Evolutionary conservation across 2,888 invertebrate species (phyloP).

Genomic region (Cephonodes hylas): DNA sequence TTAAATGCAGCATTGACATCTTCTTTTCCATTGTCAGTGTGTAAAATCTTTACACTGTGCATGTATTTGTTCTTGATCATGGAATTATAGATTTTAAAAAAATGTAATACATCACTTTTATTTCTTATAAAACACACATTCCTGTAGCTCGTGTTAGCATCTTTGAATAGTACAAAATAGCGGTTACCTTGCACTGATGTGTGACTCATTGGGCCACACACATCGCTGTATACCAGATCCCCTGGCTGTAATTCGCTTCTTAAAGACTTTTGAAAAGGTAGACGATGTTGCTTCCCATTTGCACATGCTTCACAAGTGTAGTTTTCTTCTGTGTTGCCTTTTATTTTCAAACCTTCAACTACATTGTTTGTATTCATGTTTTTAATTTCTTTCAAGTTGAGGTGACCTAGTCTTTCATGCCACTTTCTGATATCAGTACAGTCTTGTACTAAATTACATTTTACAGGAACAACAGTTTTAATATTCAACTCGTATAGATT

Average conservation of each 20-base stretch:
- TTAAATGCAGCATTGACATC: constrained; percentile 25
- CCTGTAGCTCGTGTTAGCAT: constrained; percentile 29
- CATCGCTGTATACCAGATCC: constrained; percentile 29
- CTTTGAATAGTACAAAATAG: constrained; percentile 33
- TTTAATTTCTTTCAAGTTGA: constrained; percentile 25
- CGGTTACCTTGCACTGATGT: constrained; percentile 26
- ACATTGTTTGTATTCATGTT: constrained; percentile 21
- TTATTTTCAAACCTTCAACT: too few species aligned
- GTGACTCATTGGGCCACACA: constrained; percentile 29
- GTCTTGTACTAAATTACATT: constrained; percentile 24
- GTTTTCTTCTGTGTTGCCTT: constrained; percentile 19
- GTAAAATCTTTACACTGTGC: constrained; percentile 26
- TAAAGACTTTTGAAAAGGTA: constrained; percentile 25
- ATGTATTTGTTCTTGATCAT: constrained; percentile 26
- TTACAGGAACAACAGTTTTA: constrained; percentile 15
- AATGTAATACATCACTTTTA: constrained; percentile 31
- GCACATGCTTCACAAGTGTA: constrained; percentile 28
- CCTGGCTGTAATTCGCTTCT: constrained; percentile 24
- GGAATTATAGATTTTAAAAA: constrained; percentile 29
- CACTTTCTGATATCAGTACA: constrained; percentile 25
- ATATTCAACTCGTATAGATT: constrained; percentile 25
- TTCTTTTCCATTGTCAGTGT: constrained; percentile 33
- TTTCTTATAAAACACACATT: constrained; percentile 30
- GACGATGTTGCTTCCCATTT: constrained; percentile 26
- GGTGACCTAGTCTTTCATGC: constrained; percentile 27